Conservation (phyloP, 1,140 invertebrate species). For the Pogonus chalceus region DNA sequence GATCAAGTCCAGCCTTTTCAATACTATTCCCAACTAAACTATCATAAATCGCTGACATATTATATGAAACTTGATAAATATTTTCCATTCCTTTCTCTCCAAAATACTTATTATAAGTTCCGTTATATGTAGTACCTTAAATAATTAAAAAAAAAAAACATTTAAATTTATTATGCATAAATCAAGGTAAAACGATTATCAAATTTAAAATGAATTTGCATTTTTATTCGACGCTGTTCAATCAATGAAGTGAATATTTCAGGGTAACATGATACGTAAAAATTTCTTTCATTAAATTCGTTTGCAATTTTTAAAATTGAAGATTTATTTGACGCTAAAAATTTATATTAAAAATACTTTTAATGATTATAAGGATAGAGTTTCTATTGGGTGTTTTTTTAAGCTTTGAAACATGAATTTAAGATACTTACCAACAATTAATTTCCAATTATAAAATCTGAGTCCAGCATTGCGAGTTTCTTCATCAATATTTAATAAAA, state of each 20-base stretch:
- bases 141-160: too few species aligned
- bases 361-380: constrained; percentile 15
- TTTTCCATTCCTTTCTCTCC: constrained; percentile 27
- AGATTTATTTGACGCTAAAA: constrained; percentile 25
- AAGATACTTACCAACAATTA: constrained; percentile 35
- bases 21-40: constrained; percentile 26
- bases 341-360: constrained; percentile 26
- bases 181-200: too few species aligned
- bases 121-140: constrained; percentile 30
- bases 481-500: constrained; percentile 39
- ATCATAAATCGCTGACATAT: constrained; percentile 24
- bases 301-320: constrained; percentile 8
- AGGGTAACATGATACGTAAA: too few species aligned
- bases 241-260: too few species aligned
- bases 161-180: too few species aligned
- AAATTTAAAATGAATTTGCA: too few species aligned
- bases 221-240: too few species aligned
- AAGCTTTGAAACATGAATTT: too few species aligned
- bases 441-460: constrained; percentile 37
- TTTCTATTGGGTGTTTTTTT: too few species aligned
- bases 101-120: constrained; percentile 28
- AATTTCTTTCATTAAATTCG: too few species aligned
- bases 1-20: constrained; percentile 24
- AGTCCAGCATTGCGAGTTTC: constrained; percentile 34
- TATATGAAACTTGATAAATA: constrained; percentile 24